Evolutionary conservation across 2,888 invertebrate species (phyloP).

Genomic region (Sinhomidia bicolor): DNA sequence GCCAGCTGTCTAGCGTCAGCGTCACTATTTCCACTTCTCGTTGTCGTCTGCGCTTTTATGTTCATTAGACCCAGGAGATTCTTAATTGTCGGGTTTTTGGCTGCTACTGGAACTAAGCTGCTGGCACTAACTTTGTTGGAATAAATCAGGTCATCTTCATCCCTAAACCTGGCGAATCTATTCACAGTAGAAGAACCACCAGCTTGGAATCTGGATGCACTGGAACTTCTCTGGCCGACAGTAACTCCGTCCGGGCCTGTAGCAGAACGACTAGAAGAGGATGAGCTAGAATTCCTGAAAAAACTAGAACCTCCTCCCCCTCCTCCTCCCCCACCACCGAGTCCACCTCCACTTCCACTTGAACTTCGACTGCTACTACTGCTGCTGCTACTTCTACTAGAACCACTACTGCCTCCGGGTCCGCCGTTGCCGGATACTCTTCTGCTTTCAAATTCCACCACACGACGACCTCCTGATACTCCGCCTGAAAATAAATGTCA

Average conservation of each 20-base stretch:
- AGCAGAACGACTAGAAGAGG: conserved; percentile 58
- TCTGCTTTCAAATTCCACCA: conserved; percentile 66
- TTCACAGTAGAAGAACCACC: conserved; percentile 35
- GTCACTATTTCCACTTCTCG: conserved; percentile 35
- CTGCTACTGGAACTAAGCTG: conserved; percentile 58
- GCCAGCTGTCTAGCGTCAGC: conserved; percentile 60
- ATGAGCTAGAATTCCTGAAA: conserved; percentile 55
- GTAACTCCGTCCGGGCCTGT: conserved; percentile 58
- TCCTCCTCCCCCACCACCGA: neutral
- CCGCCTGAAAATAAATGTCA: conserved; percentile 18
- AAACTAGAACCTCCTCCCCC: conserved; percentile 49
- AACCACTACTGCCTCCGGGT: neutral
- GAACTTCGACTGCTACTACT: conserved; percentile 11
- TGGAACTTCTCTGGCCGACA: neutral
- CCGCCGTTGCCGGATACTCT: conserved; percentile 8
- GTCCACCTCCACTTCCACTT: neutral
- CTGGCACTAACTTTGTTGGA: conserved; percentile 68
- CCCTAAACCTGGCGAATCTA: conserved; percentile 57
- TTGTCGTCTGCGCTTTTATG: conserved; percentile 46
- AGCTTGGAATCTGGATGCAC: conserved; percentile 42
- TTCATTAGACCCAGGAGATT: conserved; percentile 67
- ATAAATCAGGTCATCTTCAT: conserved; percentile 65
- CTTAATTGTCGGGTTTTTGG: conserved; percentile 64
- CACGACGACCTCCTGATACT: conserved; percentile 48
- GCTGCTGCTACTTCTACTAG: conserved; percentile 43